Conservation (phyloP, 2,888 invertebrate genomes). For the Ennomos quercinarius region DNA sequence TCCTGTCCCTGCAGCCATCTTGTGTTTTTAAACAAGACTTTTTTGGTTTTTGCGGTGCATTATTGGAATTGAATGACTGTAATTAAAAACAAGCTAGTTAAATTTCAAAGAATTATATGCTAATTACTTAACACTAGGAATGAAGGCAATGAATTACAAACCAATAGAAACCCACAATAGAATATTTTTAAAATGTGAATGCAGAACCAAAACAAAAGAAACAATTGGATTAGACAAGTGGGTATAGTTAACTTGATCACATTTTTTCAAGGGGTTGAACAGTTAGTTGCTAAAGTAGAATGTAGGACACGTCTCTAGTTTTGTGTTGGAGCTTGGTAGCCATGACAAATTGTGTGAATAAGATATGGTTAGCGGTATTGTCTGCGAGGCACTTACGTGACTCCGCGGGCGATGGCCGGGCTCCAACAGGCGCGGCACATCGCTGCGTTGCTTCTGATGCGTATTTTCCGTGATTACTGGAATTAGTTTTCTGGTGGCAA, state of each 20-base stretch:
- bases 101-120: conserved; percentile 14
- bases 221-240: conserved; percentile 12
- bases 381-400: conserved; percentile 75
- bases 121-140: background rate
- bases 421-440: conserved; percentile 76
- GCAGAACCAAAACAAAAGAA: conserved; percentile 20
- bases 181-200: background rate
- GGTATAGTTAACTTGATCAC: conserved; percentile 9
- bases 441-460: conserved; percentile 76
- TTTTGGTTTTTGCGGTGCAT: conserved; percentile 68
- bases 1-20: conserved; percentile 66
- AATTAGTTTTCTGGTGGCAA: conserved; percentile 82
- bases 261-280: conserved; percentile 3
- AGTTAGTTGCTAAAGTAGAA: conserved; percentile 5
- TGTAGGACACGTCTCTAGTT: conserved; percentile 19
- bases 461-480: conserved; percentile 88
- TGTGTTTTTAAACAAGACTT: conserved; percentile 72
- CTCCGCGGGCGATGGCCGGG: conserved; percentile 83
- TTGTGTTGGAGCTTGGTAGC: conserved; percentile 48
- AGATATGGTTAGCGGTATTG: conserved; percentile 11
- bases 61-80: conserved; percentile 76
- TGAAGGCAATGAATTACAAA: conserved; percentile 4
- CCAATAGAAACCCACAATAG: conserved; percentile 3
- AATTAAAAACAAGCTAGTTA: conserved; percentile 45
- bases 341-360: conserved; percentile 48